These are phyloP conservation scores for Tupaia chinensis DNA, from an alignment of 2,113 vertebrate species.

Conservation along the genomic window DNA sequence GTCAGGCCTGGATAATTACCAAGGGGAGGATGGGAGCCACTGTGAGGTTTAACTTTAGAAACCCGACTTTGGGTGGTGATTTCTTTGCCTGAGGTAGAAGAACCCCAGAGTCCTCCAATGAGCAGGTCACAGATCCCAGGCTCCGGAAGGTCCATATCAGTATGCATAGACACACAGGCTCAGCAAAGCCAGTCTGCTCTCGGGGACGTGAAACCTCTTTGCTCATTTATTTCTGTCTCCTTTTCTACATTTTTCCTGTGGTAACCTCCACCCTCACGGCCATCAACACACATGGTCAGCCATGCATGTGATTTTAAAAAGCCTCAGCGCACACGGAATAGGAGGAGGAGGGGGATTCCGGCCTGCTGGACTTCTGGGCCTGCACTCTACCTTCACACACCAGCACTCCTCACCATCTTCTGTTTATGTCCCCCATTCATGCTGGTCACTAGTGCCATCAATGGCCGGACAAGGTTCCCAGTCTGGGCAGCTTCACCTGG, in stretches of 20 bases:
- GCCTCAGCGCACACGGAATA: neutral
- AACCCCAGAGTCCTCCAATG: neutral
- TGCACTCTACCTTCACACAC: neutral
- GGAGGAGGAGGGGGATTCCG: neutral
- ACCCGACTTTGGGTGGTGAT: neutral
- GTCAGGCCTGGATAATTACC: neutral
- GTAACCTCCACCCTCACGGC: neutral
- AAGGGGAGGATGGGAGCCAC: neutral
- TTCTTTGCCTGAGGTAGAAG: neutral
- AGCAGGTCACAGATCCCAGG: rapidly evolving
- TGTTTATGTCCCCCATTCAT: rapidly evolving
- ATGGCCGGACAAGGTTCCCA: neutral
- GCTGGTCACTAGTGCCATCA: neutral
- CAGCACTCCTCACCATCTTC: neutral
- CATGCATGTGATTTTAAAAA: neutral
- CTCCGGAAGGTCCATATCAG: neutral
- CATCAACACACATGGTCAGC: neutral
- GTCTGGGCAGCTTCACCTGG: neutral
- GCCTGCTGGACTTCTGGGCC: neutral
- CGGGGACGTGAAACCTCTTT: neutral
- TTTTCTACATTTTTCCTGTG: neutral
- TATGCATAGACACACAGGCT: neutral
- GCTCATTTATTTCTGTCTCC: neutral
- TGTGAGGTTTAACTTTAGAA: neutral
- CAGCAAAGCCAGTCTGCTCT: neutral